Base-by-base conservation (phyloP, 2,113 vertebrate genomes). In the Columba livia region DNA sequence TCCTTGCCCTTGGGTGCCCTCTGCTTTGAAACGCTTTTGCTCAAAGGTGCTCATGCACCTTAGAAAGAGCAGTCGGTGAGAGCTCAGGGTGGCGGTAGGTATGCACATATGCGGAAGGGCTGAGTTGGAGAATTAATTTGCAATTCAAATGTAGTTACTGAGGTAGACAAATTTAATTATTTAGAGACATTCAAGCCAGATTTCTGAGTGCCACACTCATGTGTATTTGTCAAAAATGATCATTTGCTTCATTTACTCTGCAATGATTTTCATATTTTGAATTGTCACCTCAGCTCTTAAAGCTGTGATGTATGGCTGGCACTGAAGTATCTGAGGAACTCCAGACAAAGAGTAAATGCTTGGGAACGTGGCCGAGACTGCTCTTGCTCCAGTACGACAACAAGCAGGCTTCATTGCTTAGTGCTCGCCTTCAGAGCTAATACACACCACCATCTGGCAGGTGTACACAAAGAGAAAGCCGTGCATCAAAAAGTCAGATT, bases 131-230 rank as follows among this genome's bases (percentile, higher is more conserved):
- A 82, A 84, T 36, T 90, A 79, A 96, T 96, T 95, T 97, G 91
- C 95, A 96, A 94, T 97, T 95, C 93, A 95, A 92, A 97, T 96
- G 79, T 44, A 88, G 92, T 64, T 86, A 95, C 88, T 95, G 94
- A 96, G 92, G 94, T 96, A 96, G 95, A 93, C 94, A 96, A 88
- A 97, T 96, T 96, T 94, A 96, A 97, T 97, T 97, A 97, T 97
- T 96, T 96, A 94, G 88, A 96, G 86, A 96, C 94, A 69, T 95
- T 81, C 90, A 88, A 94, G 95, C 90, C 94, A 97, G 92, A 93
- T 96, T 96, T 93, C 88, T n/a, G 93, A 94, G 95, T 75, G 92
- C 83, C 83, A 90, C 85, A 42, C 85, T 97, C 95, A 94, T 96
- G 92, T 88, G 93, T 95, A 93, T 97, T 96, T 96, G 95, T 97